A percentile compares a stretch with the other conserved stretches of the same genome.
Evolutionary conservation across 1,140 invertebrate genomes (phyloP).

Genomic region (Elymnias hypermnestra): DNA sequence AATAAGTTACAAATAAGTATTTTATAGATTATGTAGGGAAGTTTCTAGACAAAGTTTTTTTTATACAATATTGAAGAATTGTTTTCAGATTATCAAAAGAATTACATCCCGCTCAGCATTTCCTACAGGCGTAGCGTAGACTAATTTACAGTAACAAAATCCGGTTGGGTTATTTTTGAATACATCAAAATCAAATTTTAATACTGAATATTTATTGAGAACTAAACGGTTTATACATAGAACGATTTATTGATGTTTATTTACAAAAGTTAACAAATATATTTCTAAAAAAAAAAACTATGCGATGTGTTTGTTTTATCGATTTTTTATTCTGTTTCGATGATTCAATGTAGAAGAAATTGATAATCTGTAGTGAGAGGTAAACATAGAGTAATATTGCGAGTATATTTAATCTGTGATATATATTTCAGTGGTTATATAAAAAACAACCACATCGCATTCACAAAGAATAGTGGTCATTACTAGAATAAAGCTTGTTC

Average conservation of each 20-base stretch:
- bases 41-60: no score
- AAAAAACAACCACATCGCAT: constrained; percentile 39
- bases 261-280: constrained; percentile 69
- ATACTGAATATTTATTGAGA: constrained; percentile 62
- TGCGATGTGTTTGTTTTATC: constrained; percentile 44
- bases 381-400: no score
- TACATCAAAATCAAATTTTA: constrained; percentile 35
- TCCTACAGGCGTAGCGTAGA: not conserved
- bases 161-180: constrained; percentile 24
- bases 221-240: constrained; percentile 62
- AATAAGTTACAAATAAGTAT: no score
- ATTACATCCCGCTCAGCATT: not conserved
- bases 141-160: constrained; percentile 46
- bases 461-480: constrained; percentile 41
- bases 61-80: no score
- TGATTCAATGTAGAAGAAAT: no score
- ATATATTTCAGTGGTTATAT: no score
- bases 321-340: no score
- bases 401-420: no score
- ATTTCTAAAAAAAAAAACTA: constrained; percentile 33
- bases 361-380: no score
- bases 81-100: not conserved
- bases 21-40: not conserved
- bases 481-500: constrained; percentile 67
- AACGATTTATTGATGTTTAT: constrained; percentile 51